Conservation (phyloP, 2,888 invertebrate genomes). For the Cryptocephalus primarius region DNA sequence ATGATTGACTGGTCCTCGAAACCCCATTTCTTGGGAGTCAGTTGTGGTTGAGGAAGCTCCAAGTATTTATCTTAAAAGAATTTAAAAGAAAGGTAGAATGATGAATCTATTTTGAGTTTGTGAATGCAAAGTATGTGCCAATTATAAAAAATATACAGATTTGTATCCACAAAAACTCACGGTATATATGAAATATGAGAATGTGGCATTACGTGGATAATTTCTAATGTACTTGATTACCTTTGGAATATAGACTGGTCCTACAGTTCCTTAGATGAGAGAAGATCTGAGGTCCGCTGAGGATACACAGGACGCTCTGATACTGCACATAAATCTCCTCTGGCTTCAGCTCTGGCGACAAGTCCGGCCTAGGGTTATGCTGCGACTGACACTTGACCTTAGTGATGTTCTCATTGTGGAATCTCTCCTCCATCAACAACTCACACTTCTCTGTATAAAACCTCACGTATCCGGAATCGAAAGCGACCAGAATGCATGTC, state of each 20-base stretch:
- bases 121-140: not conserved
- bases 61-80: slow-evolving; percentile 48
- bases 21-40: slow-evolving; percentile 82
- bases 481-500: slow-evolving; percentile 81
- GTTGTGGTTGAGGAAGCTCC: slow-evolving; percentile 45
- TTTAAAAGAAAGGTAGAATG: too few relatives aligned
- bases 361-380: slow-evolving; percentile 38
- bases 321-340: slow-evolving; percentile 72
- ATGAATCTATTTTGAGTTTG: not conserved
- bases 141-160: not conserved
- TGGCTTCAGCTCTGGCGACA: slow-evolving; percentile 28
- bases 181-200: not conserved
- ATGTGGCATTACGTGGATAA: too few relatives aligned
- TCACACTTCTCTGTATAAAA: slow-evolving; percentile 86
- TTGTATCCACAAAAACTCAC: not conserved
- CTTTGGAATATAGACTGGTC: slow-evolving; percentile 43
- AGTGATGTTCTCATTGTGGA: slow-evolving; percentile 71
- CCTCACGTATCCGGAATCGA: slow-evolving; percentile 70
- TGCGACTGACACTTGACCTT: slow-evolving; percentile 70
- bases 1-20: slow-evolving; percentile 64
- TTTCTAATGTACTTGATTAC: too few relatives aligned
- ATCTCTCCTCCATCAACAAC: slow-evolving; percentile 68
- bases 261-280: slow-evolving; percentile 68
- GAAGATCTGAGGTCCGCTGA: slow-evolving; percentile 68
- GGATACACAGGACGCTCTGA: slow-evolving; percentile 58